A percentile compares a stretch with the other conserved stretches of the same genome.
phyloP scores from a whole-genome alignment of 2,888 invertebrate species.

The Actias luna region DNA sequence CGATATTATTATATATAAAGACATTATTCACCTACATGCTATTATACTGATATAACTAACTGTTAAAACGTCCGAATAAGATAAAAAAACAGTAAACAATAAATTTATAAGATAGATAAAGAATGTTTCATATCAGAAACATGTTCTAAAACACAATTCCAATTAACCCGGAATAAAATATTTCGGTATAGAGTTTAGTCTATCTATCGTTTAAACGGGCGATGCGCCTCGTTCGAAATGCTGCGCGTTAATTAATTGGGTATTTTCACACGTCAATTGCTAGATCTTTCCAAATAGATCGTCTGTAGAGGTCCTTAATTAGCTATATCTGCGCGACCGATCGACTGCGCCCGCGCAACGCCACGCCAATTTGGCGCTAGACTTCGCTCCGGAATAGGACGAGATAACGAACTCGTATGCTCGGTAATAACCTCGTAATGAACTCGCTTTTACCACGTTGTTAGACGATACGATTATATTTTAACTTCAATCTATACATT shows the following conservation, averaged over 20 bases:
- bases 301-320: slow-evolving; percentile 77
- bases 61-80: too few relatives aligned
- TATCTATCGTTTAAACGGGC: slow-evolving; percentile 70
- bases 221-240: slow-evolving; percentile 62
- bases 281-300: slow-evolving; percentile 81
- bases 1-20: too few relatives aligned
- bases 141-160: slow-evolving; percentile 40
- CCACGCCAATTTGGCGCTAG: slow-evolving; percentile 80
- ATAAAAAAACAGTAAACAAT: too few relatives aligned
- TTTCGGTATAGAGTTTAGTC: slow-evolving; percentile 51
- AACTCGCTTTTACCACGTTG: slow-evolving; percentile 45
- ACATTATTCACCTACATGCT: too few relatives aligned
- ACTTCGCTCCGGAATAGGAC: slow-evolving; percentile 62
- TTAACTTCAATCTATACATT: not conserved
- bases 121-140: too few relatives aligned
- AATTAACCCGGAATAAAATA: slow-evolving; percentile 53
- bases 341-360: slow-evolving; percentile 72
- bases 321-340: slow-evolving; percentile 72
- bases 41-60: too few relatives aligned
- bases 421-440: slow-evolving; percentile 80
- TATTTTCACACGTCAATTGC: slow-evolving; percentile 81
- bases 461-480: slow-evolving; percentile 53
- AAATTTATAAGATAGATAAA: too few relatives aligned
- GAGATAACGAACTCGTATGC: slow-evolving; percentile 73
- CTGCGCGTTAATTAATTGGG: slow-evolving; percentile 81